Percentiles rank a stretch among this genome's conserved stretches.
Conservation (phyloP, 2,113 vertebrate species). For the Diglossa brunneiventris region DNA sequence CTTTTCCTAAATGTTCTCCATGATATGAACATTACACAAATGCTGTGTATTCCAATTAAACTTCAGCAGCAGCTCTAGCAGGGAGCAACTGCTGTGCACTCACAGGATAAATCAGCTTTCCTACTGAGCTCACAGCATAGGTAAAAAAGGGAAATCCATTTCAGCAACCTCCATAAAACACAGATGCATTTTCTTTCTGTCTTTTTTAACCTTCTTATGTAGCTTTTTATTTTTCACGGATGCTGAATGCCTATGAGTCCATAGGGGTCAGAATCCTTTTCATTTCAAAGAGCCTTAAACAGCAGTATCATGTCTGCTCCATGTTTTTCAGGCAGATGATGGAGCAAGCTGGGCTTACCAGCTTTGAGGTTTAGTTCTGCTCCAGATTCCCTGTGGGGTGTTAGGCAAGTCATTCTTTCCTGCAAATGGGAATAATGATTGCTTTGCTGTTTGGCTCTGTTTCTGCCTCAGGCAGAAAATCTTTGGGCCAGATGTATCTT, state of each 20-base stretch:
- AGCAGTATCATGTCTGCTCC: neutral
- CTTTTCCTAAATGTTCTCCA: neutral
- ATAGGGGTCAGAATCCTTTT: neutral
- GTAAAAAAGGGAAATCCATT: neutral
- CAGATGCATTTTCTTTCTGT: neutral
- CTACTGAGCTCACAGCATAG: neutral
- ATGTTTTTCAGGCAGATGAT: neutral
- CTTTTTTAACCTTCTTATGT: neutral
- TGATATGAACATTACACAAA: neutral
- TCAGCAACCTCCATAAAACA: neutral
- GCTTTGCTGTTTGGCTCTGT: neutral
- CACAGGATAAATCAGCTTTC: constrained; percentile 39
- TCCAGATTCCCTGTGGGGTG: neutral
- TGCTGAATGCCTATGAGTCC: neutral
- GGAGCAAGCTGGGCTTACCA: neutral
- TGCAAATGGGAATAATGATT: neutral
- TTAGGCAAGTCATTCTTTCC: neutral
- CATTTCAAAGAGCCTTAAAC: neutral
- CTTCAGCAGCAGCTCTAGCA: constrained; percentile 18
- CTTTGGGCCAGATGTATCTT: neutral
- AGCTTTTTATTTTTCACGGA: neutral
- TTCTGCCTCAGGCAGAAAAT: neutral
- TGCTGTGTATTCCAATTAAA: constrained; percentile 34
- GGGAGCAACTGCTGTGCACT: constrained; percentile 3
- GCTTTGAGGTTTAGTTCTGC: neutral